Evolutionary conservation across 64 coral and sea anemone species (phyloP), one percentile per base, ranked within the genome.

Genomic region (Montipora cactus): DNA sequence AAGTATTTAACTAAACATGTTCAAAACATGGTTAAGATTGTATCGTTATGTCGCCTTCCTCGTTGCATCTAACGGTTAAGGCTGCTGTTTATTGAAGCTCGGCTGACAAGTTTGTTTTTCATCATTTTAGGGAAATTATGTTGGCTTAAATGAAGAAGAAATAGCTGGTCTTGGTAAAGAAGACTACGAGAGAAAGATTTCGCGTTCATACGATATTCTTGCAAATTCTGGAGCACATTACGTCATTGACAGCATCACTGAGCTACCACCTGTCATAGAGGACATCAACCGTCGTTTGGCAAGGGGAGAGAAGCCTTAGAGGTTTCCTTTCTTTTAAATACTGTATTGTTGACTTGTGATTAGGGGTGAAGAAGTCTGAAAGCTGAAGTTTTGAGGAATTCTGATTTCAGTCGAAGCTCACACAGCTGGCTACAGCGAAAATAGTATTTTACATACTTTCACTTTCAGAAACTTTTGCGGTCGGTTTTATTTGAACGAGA

Each of bases 221-320:
- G 95, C 95, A 28, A 99, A 96, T 89, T 91, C 98, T 44, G 98
- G 98, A 12, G 98, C 98, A 10, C 98, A 99, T 92, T 99, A 99
- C 22, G 98, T 99, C 12, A 96, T 99, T 81, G 98, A 99, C 80
- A 94, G 81, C 48, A 96, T 99, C 25, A 79, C 28, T 50, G 98
- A 99, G 20, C 85, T 99, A 1, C 98, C 95, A 0, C 98, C 98
- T 70, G 95, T 99, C 20, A 96, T 99, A 87, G 95, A 96, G n/a
- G 98, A 99, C 76, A 94, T 99, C 83, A 99, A 99, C 77, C 85
- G 98, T 5, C 92, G 98, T 8, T 89, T 99, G 28, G 95, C 92
- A 67, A 71, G 77, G 67, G 98, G 98, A 19, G 98, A 99, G 92
- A 96, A 94, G 75, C 98, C 98, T 68, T 99, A 67, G 95, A 74